Conservation (phyloP, 2,113 vertebrate genomes). For the Eptesicus fuscus region DNA sequence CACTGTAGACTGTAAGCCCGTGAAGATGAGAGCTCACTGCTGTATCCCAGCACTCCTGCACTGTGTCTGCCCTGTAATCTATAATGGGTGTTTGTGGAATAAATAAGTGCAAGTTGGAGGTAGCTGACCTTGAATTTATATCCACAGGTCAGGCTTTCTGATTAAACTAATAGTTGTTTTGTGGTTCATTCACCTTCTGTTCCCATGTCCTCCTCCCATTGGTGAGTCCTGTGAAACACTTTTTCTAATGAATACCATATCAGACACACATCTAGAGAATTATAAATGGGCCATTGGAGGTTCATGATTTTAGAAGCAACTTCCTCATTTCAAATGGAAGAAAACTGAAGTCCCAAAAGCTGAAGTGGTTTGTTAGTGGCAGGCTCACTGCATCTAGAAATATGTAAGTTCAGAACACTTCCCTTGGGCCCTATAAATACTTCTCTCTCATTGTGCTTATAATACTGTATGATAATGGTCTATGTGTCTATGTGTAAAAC, state of each 20-base stretch:
- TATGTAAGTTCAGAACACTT: not conserved
- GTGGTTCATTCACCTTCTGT: not conserved
- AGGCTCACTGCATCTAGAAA: not conserved
- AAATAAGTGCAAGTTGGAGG: not conserved
- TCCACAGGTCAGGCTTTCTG: not conserved
- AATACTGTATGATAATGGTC: not conserved
- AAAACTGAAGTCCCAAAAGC: not conserved
- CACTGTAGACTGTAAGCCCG: not conserved
- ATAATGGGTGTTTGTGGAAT: not conserved
- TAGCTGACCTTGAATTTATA: conserved; percentile 15
- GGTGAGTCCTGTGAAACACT: not conserved
- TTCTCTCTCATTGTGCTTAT: not conserved
- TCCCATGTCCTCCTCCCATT: not conserved
- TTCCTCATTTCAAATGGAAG: conserved; percentile 40
- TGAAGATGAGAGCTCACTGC: not conserved
- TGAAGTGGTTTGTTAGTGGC: not conserved
- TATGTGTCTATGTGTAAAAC: not conserved
- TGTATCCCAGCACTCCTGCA: not conserved
- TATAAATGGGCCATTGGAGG: not conserved
- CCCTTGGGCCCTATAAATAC: not conserved
- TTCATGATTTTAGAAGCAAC: not conserved
- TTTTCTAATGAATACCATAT: not conserved
- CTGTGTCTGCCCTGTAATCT: not conserved
- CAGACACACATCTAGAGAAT: not conserved
- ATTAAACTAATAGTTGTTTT: conserved; percentile 4